Conservation (phyloP, 2,888 invertebrate genomes). For the Labia minor region DNA sequence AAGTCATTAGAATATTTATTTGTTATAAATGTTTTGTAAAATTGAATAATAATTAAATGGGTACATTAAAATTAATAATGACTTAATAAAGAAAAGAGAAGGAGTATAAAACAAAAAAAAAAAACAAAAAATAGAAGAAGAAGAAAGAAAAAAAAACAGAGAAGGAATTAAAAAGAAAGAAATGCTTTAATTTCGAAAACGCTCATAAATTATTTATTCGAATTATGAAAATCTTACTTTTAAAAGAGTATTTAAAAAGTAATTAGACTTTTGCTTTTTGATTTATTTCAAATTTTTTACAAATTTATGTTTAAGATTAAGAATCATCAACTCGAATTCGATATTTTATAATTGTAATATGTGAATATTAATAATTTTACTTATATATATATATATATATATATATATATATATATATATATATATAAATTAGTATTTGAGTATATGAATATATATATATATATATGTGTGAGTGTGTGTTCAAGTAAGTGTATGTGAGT, state of each 20-base stretch:
- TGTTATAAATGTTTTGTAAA: constrained; percentile 13
- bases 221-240: not conserved
- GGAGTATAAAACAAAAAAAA: too few species aligned
- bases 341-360: too few species aligned
- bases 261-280: not conserved
- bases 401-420: too few species aligned
- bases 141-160: not conserved
- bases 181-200: not conserved
- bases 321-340: too few species aligned
- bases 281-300: not conserved
- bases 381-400: too few species aligned
- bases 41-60: not conserved
- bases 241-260: constrained; percentile 13
- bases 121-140: too few species aligned
- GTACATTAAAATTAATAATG: not conserved
- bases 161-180: not conserved
- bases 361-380: too few species aligned
- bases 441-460: too few species aligned
- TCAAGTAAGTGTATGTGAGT: not conserved
- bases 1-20: not conserved
- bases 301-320: not conserved
- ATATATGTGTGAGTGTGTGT: too few species aligned
- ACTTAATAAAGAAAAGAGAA: not conserved
- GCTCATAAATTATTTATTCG: not conserved
- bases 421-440: too few species aligned